Evolutionary conservation across 2,888 invertebrate genomes (phyloP).

Genomic region (Byasa hedistus): DNA sequence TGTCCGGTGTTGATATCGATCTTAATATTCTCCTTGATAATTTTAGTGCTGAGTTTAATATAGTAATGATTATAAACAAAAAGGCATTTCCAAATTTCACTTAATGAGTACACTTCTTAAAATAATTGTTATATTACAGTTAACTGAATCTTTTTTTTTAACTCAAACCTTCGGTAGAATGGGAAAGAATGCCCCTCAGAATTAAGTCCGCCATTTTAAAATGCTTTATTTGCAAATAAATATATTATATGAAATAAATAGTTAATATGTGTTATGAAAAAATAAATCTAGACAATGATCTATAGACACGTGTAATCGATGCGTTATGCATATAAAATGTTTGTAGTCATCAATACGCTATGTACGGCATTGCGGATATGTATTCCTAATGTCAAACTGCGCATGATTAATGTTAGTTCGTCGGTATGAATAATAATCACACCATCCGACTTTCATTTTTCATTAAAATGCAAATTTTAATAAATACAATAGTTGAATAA

Average conservation of each 20-base stretch:
- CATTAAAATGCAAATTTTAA: constrained; percentile 21
- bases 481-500: neutral
- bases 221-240: no score
- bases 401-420: constrained; percentile 15
- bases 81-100: no score
- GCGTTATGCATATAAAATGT: constrained; percentile 14
- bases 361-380: constrained; percentile 25
- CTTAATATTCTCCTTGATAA: neutral
- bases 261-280: neutral
- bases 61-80: no score
- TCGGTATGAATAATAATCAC: constrained; percentile 18
- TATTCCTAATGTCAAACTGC: constrained; percentile 17
- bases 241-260: neutral
- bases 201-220: no score
- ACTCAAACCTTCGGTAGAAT: no score
- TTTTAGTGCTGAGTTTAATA: neutral
- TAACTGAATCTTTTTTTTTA: neutral
- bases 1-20: no score
- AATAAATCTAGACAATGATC: neutral
- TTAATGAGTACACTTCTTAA: no score
- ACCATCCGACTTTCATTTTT: constrained; percentile 15
- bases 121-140: no score
- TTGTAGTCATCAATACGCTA: constrained; percentile 8
- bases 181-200: no score
- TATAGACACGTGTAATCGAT: constrained; percentile 14